Percentiles rank a stretch among this genome's conserved stretches.
Evolutionary conservation across 2,113 vertebrate species (phyloP).

Genomic region (Heterochromis multidens): DNA sequence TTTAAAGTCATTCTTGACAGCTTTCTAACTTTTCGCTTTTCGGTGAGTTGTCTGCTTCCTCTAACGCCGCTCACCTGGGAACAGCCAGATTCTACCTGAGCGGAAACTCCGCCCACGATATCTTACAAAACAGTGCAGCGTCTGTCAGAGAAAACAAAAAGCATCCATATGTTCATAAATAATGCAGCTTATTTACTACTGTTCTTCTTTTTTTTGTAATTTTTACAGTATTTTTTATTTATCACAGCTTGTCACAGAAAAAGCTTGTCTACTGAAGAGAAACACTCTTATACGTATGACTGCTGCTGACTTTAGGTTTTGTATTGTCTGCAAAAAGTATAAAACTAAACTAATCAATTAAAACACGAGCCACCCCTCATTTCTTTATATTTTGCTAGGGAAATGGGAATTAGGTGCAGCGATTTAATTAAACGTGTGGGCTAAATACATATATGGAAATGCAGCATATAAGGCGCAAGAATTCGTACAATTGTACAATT

Average conservation of each 20-base stretch:
- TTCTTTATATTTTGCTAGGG: not conserved
- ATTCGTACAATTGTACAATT: not conserved
- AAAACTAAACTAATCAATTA: too few species aligned
- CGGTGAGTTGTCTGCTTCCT: not conserved
- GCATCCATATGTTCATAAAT: rapidly evolving
- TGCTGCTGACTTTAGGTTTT: not conserved
- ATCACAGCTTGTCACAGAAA: not conserved
- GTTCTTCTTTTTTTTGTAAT: too few species aligned
- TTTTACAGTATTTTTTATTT: not conserved
- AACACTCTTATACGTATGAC: not conserved
- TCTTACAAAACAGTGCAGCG: too few species aligned
- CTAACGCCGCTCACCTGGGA: constrained; percentile 19
- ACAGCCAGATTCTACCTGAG: not conserved
- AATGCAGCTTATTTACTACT: rapidly evolving
- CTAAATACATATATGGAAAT: not conserved
- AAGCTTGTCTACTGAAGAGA: not conserved
- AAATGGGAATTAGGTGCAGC: not conserved
- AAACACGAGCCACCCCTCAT: not conserved
- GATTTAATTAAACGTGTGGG: not conserved
- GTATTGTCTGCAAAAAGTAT: not conserved
- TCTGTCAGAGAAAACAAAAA: not conserved
- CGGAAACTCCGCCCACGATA: constrained; percentile 39
- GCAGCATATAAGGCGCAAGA: not conserved
- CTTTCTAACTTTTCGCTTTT: not conserved
- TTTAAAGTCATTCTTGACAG: constrained; percentile 32